phyloP scores from a whole-genome alignment of 2,797 vertebrate genomes.

The Schizopygopsis malacanthus region DNA sequence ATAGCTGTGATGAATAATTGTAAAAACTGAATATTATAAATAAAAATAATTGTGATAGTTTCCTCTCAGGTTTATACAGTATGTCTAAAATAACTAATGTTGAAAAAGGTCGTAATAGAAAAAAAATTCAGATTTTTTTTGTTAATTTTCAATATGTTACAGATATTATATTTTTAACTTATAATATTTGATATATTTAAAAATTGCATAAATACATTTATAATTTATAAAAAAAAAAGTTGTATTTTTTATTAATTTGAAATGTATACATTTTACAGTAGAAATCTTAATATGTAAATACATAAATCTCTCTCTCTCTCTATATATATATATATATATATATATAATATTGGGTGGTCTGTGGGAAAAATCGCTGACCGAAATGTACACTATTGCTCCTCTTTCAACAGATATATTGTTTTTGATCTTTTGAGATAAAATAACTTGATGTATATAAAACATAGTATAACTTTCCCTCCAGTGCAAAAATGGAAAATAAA shows the following conservation, averaged over 20 bases:
- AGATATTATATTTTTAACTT: background rate
- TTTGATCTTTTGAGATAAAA: background rate
- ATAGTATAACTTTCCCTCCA: background rate
- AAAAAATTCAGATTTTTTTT: no score
- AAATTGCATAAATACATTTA: background rate
- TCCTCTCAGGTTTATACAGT: background rate
- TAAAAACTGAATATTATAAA: background rate
- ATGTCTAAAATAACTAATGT: background rate
- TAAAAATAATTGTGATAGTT: background rate
- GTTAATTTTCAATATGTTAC: background rate
- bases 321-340: no score
- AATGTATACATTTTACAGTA: background rate
- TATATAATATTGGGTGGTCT: background rate
- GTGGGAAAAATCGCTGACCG: background rate
- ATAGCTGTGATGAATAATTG: background rate
- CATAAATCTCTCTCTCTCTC: no score
- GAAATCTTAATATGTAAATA: background rate
- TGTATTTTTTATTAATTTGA: no score
- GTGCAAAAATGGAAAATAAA: background rate
- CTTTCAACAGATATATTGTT: background rate
- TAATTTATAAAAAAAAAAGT: background rate
- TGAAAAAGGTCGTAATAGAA: background rate
- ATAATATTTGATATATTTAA: background rate
- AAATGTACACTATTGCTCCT: background rate
- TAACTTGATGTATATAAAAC: background rate